phyloP scores from a whole-genome alignment of 2,888 invertebrate genomes.

The Pheosia gnoma region DNA sequence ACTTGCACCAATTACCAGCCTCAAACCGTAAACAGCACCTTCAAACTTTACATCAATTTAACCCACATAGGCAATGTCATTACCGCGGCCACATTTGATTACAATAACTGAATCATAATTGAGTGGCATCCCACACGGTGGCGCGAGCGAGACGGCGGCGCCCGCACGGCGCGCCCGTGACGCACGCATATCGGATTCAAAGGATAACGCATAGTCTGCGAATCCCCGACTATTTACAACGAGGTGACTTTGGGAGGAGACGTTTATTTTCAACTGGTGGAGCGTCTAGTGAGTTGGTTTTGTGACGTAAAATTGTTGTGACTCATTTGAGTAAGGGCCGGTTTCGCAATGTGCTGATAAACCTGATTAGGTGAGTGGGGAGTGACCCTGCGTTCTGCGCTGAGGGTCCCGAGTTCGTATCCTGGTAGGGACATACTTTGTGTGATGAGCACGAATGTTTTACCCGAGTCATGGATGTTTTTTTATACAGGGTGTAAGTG shows the following conservation, averaged over 20 bases:
- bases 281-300: neutral
- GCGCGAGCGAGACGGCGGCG: slow-evolving; percentile 36
- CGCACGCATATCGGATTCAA: slow-evolving; percentile 39
- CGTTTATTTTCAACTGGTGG: slow-evolving; percentile 9
- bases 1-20: too few species aligned
- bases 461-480: too few species aligned
- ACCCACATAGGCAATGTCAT: slow-evolving; percentile 18
- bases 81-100: slow-evolving; percentile 23
- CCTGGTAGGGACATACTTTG: too few species aligned
- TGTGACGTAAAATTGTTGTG: neutral
- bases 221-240: slow-evolving; percentile 37
- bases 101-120: slow-evolving; percentile 27
- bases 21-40: neutral
- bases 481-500: too few species aligned
- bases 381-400: too few species aligned
- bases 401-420: too few species aligned
- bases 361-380: too few species aligned
- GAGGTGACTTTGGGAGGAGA: slow-evolving; percentile 20
- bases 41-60: neutral
- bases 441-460: too few species aligned
- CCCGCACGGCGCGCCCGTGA: slow-evolving; percentile 55
- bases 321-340: too few species aligned
- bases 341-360: too few species aligned
- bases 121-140: neutral
- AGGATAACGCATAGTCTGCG: slow-evolving; percentile 37